Evolutionary conservation across 2,888 invertebrate species (phyloP).

Genomic region (Lobophora halterata): DNA sequence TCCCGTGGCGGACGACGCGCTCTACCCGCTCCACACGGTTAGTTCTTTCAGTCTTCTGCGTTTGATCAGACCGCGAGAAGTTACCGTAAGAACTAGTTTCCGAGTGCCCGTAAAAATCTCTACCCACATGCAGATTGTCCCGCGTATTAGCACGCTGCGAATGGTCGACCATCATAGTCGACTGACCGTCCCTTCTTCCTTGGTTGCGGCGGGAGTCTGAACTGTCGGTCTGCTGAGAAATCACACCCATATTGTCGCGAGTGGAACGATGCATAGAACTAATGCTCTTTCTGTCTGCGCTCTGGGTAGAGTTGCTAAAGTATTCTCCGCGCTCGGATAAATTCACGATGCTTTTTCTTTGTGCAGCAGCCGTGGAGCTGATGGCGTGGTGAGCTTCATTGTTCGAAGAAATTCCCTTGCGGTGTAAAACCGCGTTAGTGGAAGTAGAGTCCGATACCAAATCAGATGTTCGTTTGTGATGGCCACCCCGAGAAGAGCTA

Average conservation of each 20-base stretch:
- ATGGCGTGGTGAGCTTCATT: slow-evolving; percentile 88
- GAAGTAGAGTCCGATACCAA: slow-evolving; percentile 88
- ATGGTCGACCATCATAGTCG: slow-evolving; percentile 78
- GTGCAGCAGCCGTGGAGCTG: slow-evolving; percentile 87
- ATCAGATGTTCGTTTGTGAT: slow-evolving; percentile 88
- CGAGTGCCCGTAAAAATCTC: slow-evolving; percentile 87
- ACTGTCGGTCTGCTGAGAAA: slow-evolving; percentile 75
- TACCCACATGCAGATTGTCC: slow-evolving; percentile 87
- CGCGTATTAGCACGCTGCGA: slow-evolving; percentile 82
- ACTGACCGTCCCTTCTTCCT: slow-evolving; percentile 75
- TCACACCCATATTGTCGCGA: slow-evolving; percentile 74
- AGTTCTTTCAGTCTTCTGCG: slow-evolving; percentile 59
- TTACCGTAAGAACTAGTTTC: slow-evolving; percentile 86
- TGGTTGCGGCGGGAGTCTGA: slow-evolving; percentile 58
- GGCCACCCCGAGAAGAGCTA: slow-evolving; percentile 60
- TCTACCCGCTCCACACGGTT: slow-evolving; percentile 81
- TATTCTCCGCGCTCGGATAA: slow-evolving; percentile 87
- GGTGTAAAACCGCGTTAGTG: slow-evolving; percentile 88
- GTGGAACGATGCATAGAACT: slow-evolving; percentile 89
- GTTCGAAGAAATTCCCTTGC: slow-evolving; percentile 84
- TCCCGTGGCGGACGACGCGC: slow-evolving; percentile 82
- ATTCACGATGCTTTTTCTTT: slow-evolving; percentile 90
- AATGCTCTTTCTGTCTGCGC: slow-evolving; percentile 87
- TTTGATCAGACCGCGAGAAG: slow-evolving; percentile 77
- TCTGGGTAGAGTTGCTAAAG: slow-evolving; percentile 83